Evolutionary conservation across 2,797 vertebrate genomes (phyloP), one percentile per base, ranked within the genome.

Genomic region (Synaphobranchus kaupii): DNA sequence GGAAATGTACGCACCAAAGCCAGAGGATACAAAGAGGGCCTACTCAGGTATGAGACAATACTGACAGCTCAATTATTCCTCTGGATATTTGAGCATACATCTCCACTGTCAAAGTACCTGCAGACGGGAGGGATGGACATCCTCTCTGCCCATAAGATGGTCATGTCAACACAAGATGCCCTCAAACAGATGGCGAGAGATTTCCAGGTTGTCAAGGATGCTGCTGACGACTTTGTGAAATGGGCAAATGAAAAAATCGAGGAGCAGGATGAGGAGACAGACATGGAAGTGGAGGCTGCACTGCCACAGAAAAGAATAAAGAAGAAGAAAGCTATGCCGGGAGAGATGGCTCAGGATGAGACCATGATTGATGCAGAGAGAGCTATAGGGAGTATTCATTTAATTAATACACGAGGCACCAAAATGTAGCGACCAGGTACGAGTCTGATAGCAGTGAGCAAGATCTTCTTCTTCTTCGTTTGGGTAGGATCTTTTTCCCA

Each of bases 201-300:
- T 71, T 90, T 90, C 85, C 22, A 50, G 28, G 5, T 68, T 52
- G 84, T 87, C 58, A 88, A 87, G 31, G 50, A 82, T 84, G 88
- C 89, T 66, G 87, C 83, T 50, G 87, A 88, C 20, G 48, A 25
- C 39, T 89, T 90, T 89, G 89, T 90, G n/a, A 71, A 87, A 17
- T 89, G 84, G 90, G 84, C 87, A 84, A 90, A 89, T 83, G 52
- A 86, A 76, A 84, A 88, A 58, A 25, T 85, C 0, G 78, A 89
- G 54, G 66, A 89, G 50, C 25, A 84, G 81, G 85, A 88, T 52
- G 84, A 86, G 20, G 86, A 88, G 50, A 52, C 54, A 13, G 83
- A 89, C 47, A 50, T 85, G 44, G 86, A 89, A 78, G 85, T 86
- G 39, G 85, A 89, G 76, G 22, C 47, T 81, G 44, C 76, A 85